Evolutionary conservation across 1,140 invertebrate genomes (phyloP), one percentile per base, ranked within the genome.

Genomic region (Wiebesia pumilae): DNA sequence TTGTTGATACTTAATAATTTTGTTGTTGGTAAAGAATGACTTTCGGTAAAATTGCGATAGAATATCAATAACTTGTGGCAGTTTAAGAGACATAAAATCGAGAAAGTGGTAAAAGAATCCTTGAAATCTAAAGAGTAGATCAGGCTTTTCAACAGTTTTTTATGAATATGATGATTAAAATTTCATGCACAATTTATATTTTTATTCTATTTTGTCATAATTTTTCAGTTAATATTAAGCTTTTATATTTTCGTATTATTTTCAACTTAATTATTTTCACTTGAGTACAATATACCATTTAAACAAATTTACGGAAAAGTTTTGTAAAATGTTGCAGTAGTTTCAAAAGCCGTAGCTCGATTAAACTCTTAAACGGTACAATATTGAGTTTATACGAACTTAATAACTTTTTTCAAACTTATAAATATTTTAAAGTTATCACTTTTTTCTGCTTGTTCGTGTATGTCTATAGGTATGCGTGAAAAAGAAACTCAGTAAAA

Each of bases 341-440:
- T 71, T 71, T 35, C 33, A 38, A 69, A n/a, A 35, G 33, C 35
- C 4, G 24, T 7, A 38, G 16, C 33, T 71, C 19, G 14, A 71
- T 38, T 71, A 71, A 38, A 33, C 16, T 43, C 16, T 43, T 43
- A 43, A 40, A 24, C 27, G 14, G 38, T 75, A 33, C 43, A 75
- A 43, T 75, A 75, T 75, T 27, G 24, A 75, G 71, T 75, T 40
- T 75, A 75, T 75, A 75, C n/a, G 9, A 35, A 75, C 71, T 75
- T 75, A 43, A 75, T 27, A 75, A 75, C 38, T 43, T 71, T 75
- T 24, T 75, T 27, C 3, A 43, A 75, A 43, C 7, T 43, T 27
- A n/a, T 75, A 43, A 75, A 43, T 75, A 43, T 43, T 71, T 71
- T 14, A 9, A 71, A 71, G 6, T 38, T 69, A 43, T 75, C 40